Evolutionary conservation across 1,140 invertebrate species (phyloP), one percentile per base, ranked within the genome.

Genomic region (Charaxes varanes): DNA sequence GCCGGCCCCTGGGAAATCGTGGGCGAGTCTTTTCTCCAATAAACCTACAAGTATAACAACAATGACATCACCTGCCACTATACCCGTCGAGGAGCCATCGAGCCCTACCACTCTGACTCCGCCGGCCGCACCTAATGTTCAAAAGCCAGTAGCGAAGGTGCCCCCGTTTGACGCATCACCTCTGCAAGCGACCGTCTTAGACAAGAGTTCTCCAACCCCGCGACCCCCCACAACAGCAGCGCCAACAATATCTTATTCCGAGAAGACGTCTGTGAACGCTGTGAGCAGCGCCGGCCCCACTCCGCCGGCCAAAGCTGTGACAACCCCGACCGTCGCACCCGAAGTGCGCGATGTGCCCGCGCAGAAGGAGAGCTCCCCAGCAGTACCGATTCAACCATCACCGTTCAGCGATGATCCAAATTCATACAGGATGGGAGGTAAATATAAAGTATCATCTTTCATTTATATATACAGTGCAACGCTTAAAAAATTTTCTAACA

Each of bases 391-490:
- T 53, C 78, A 51, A 54, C 86, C 73, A 2, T 76, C 72, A 13
- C 67, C 77, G 3, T 77, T 69, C 53, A 59, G 77, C 55, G 69
- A 83, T 48, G 89, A 91, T 72, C 89, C 89, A 11, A 85, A 86
- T 50, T 87, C 86, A 5, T 89, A 88, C 41, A 86, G 88, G 47
- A 89, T 90, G 84, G 90, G 89, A 79, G 90, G 90, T 91, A 78
- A 86, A 47, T 56, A 63, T 26, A 42, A 28, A 8, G 21, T 33
- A 15, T 24, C 6, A 31, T 22, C 31, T 31, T 3, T 22, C 6
- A 22, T n/a, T n/a, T n/a, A n/a, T n/a, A n/a, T n/a, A n/a, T n/a
- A n/a, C n/a, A n/a, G n/a, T n/a, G n/a, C n/a, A n/a, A n/a, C n/a
- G n/a, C n/a, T n/a, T n/a, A n/a, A n/a, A n/a, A n/a, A n/a, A n/a